phyloP scores from a whole-genome alignment of 1,140 invertebrate genomes.

The Drosophila oshimai region DNA sequence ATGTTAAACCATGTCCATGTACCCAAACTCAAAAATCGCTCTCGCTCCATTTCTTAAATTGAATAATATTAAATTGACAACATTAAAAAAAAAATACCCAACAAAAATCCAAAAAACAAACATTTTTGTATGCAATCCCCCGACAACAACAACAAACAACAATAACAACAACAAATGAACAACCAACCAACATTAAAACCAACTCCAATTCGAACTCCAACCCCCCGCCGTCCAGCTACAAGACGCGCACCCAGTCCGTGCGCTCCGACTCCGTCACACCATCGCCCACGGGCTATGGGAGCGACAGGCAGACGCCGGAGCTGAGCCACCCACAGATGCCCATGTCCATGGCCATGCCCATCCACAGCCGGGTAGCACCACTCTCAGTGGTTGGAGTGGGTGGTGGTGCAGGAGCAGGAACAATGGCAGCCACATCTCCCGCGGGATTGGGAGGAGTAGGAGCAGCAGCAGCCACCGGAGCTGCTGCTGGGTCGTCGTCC shows the following conservation, averaged over 20 bases:
- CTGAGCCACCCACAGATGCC: slow-evolving; percentile 48
- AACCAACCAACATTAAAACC: slow-evolving; percentile 40
- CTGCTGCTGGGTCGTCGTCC: slow-evolving; percentile 18
- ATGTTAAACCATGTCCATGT: slow-evolving; percentile 9
- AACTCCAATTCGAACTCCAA: slow-evolving; percentile 34
- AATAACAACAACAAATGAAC: slow-evolving; percentile 41
- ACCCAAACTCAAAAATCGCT: slow-evolving; percentile 47
- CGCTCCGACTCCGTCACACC: slow-evolving; percentile 90
- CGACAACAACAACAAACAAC: slow-evolving; percentile 45
- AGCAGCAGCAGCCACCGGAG: slow-evolving; percentile 24
- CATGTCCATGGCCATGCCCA: slow-evolving; percentile 18
- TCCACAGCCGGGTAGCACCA: slow-evolving; percentile 16
- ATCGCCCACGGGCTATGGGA: slow-evolving; percentile 86
- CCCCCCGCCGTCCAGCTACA: slow-evolving; percentile 65
- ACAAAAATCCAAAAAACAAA: slow-evolving; percentile 52
- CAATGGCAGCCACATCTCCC: slow-evolving; percentile 16
- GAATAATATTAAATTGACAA: slow-evolving; percentile 31
- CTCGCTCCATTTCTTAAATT: slow-evolving; percentile 51
- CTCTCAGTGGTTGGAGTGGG: slow-evolving; percentile 17
- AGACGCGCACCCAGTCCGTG: slow-evolving; percentile 86
- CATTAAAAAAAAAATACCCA: slow-evolving; percentile 10
- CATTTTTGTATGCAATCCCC: slow-evolving; percentile 71
- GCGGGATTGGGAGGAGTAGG: slow-evolving; percentile 6
- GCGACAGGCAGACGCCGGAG: slow-evolving; percentile 79
- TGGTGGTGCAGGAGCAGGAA: slow-evolving; percentile 21